These are phyloP conservation scores for Musca vetustissima DNA, from an alignment of 1,140 invertebrate species.

Conservation along the genomic window DNA sequence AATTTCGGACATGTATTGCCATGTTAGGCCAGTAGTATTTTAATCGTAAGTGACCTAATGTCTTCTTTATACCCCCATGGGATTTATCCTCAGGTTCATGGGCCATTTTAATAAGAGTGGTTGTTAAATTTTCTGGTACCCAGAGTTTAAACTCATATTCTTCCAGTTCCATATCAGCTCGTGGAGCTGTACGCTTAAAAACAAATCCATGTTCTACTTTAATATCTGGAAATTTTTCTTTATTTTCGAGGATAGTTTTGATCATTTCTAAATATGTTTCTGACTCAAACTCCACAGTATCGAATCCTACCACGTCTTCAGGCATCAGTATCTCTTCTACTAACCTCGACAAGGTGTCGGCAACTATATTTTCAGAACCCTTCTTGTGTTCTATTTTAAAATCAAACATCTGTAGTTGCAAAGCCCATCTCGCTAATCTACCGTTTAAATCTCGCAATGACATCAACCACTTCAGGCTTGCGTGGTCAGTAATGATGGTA, in stretches of 20 bases:
- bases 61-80: not conserved
- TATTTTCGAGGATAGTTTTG: not conserved
- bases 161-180: too few species aligned
- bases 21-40: not conserved
- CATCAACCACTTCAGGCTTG: not conserved
- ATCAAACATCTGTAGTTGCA: slow-evolving; percentile 16
- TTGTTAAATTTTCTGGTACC: not conserved
- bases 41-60: not conserved
- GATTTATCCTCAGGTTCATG: not conserved
- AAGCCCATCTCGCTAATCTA: not conserved
- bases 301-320: not conserved
- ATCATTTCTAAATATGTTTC: not conserved
- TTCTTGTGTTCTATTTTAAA: slow-evolving; percentile 13
- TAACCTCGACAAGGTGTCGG: not conserved
- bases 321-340: not conserved
- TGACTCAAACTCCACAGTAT: not conserved
- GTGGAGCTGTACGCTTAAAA: not conserved
- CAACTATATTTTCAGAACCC: slow-evolving; percentile 12
- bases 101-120: not conserved
- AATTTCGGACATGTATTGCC: not conserved
- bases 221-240: not conserved
- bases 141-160: not conserved
- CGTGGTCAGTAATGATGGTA: not conserved
- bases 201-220: not conserved
- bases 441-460: not conserved